These are phyloP conservation scores for Lasius platythorax DNA, from an alignment of 2,888 invertebrate genomes.

Conservation along the genomic window DNA sequence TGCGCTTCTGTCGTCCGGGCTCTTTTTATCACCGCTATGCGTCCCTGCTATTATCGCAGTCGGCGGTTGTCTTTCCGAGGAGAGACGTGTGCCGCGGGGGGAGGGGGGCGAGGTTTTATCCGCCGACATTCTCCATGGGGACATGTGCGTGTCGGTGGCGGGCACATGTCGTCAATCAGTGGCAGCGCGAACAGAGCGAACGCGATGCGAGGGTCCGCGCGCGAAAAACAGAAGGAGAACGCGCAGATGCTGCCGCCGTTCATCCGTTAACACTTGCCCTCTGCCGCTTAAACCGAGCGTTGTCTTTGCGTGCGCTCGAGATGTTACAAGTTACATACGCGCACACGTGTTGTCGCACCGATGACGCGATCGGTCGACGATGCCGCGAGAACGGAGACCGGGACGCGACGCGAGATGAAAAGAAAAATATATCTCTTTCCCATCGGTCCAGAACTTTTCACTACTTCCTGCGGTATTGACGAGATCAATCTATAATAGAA, in stretches of 20 bases:
- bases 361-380: slow-evolving; percentile 43
- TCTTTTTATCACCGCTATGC: slow-evolving; percentile 46
- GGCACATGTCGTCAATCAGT: slow-evolving; percentile 65
- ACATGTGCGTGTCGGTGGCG: slow-evolving; percentile 51
- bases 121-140: background rate
- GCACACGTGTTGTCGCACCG: slow-evolving; percentile 25
- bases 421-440: background rate
- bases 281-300: slow-evolving; percentile 13
- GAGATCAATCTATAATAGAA: background rate
- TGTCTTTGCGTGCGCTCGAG: background rate
- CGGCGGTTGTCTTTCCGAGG: slow-evolving; percentile 54
- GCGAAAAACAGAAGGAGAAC: slow-evolving; percentile 68
- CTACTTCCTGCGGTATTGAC: background rate
- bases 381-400: slow-evolving; percentile 33
- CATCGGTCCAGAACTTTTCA: background rate
- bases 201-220: background rate
- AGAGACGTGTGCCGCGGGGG: slow-evolving; percentile 15
- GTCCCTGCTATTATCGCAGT: slow-evolving; percentile 62
- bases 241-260: slow-evolving; percentile 60
- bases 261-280: slow-evolving; percentile 58
- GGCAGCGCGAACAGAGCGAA: slow-evolving; percentile 23
- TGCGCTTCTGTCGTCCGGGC: background rate
- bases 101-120: slow-evolving; percentile 14
- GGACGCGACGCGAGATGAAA: background rate
- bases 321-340: slow-evolving; percentile 29